Base-by-base conservation (phyloP, 64 coral and sea anemone genomes). In the Platygyra sinensis region DNA sequence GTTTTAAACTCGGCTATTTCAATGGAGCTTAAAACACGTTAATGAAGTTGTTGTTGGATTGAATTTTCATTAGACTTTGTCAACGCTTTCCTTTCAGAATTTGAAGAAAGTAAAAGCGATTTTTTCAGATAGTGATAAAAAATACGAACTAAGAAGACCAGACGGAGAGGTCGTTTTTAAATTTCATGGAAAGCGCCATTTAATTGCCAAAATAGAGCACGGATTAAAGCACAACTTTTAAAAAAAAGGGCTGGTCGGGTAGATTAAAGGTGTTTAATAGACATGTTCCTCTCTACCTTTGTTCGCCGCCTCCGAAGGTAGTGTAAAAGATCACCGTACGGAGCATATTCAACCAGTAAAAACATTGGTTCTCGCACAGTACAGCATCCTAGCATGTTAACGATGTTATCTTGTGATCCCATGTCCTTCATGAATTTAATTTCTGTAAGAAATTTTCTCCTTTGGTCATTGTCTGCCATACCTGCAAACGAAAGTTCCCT, bases 361-460 rank as follows among this genome's bases (percentile, higher is more conserved):
- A 96, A 96, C 87, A 96, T 96, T 11, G 91, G 94, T 17, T 96
- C 91, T 15, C 24, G 29, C 5, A 93, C 22, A 28, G 94, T 96
- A 75, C 94, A 92, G 55, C 94, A 96, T 2, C 94, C 94, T 51
- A 96, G n/a, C 87, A 96, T 96, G 69, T 96, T 96, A 22, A 96
- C 94, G 59, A 96, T 96, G 72, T 96, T 96, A 25, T 83, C 88
- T 69, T 96, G 94, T 39, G 60, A 83, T 27, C 94, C 91, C 12
- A 96, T 82, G 19, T 76, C 91, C 87, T 96, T 96, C 94, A 96
- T 96, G 20, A 96, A 46, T 65, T 96, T 91, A 52, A 96, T 96
- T 67, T 96, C 94, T 52, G 93, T 80, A 27, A 93, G 76, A 86
- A 96, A 96, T 76, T 96, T 90, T 64, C 55, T 65, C 19, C 82